phyloP scores from a whole-genome alignment of 2,113 vertebrate species.

The Peromyscus californicus region DNA sequence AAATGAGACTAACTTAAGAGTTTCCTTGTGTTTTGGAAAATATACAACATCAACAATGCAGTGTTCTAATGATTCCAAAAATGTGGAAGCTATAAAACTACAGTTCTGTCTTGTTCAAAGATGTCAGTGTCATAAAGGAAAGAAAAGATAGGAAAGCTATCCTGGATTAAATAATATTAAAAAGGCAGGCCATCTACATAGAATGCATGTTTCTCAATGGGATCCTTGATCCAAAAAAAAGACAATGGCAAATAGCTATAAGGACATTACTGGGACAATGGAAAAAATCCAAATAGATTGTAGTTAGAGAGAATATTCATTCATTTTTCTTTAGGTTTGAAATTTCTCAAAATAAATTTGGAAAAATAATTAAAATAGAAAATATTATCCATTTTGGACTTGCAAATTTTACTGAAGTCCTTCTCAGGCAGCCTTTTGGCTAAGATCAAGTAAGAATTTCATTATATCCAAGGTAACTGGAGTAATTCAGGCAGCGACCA shows the following conservation, averaged over 20 bases:
- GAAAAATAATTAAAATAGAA: slow-evolving; percentile 32
- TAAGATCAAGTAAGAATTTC: not conserved
- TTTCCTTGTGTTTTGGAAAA: not conserved
- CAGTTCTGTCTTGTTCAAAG: not conserved
- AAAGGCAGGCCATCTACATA: not conserved
- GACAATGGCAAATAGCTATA: not conserved
- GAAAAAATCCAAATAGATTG: not conserved
- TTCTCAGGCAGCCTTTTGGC: not conserved
- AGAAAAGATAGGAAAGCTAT: not conserved
- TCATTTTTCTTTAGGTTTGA: not conserved
- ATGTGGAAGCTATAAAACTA: not conserved
- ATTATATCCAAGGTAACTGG: not conserved
- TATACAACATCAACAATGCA: not conserved
- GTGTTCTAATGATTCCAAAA: not conserved
- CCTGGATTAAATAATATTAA: not conserved
- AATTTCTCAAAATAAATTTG: slow-evolving; percentile 40
- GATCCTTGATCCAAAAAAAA: not conserved
- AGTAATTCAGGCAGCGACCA: slow-evolving; percentile 4
- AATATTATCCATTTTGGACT: not conserved
- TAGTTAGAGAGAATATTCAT: not conserved
- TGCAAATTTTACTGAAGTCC: not conserved
- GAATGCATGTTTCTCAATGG: not conserved
- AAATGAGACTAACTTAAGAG: not conserved
- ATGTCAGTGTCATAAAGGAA: not conserved
- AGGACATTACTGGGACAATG: not conserved